Evolutionary conservation across 2,888 invertebrate genomes (phyloP), one percentile per base, ranked within the genome.

Genomic region (Andrena fulva): DNA sequence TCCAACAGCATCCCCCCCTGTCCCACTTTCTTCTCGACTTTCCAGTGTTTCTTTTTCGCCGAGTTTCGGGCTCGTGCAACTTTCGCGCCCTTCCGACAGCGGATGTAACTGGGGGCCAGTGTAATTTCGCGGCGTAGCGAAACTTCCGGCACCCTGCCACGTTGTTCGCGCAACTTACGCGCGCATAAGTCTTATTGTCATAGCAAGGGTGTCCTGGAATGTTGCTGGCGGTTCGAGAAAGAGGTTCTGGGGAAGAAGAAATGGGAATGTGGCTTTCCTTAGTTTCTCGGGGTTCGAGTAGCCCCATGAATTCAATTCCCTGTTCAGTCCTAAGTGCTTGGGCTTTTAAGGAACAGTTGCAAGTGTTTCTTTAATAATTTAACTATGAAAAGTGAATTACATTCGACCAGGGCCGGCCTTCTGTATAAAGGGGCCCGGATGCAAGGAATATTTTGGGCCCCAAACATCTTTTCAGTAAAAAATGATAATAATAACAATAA

Each of bases 11-110:
- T 3, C 1, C 16, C 42, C n/a, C 27, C 54, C 27, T 31, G 54
- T 16, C 68, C 24, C 59, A 56, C 64, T 60, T 54, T 64, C 64
- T 20, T 64, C 52, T 16, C 56, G n/a, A 60, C n/a, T 70, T 60
- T 68, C 33, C 31, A 31, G 27, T 60, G 59, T 42, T 67, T 59
- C 75, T 48, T 75, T 24, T 31, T 29, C 27, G 27, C 29, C 29
- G n/a, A 63, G 63, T 63, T 63, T 42, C 24, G 42, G 33, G 4
- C 6, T 63, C 24, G 63, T 27, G 7, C 24, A 42, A 63, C 42
- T 42, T 63, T 24, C 24, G 63, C 42, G 35, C 35, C 63, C 63
- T 63, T 63, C 35, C 63, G 48, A 48, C 64, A 12, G 20, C 50
- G 66, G 66, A 48, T 29, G 50, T 50, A 50, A 50, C 66, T 24